Evolutionary conservation across 2,888 invertebrate species (phyloP), one percentile per base, ranked within the genome.

Genomic region (Acanthacorydalis orientalis): DNA sequence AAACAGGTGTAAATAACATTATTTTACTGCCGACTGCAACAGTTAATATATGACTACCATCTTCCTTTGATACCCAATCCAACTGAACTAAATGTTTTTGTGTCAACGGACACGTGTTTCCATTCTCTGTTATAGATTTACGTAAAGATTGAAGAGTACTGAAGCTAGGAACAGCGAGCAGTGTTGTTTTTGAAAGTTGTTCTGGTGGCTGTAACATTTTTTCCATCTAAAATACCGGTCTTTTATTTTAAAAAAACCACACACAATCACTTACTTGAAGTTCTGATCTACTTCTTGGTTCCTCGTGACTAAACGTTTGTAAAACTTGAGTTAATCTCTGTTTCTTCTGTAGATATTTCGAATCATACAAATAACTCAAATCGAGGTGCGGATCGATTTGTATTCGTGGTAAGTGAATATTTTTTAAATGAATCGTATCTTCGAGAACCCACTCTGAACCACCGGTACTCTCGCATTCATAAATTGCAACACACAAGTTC

Each of bases 41-140:
- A 0, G 98, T 97, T 37, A 98, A 67, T 56, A 98, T 90, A 63
- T 98, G 97, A 0, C 93, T 91, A 1, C 98, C 98, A 62, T 99
- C 97, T 65, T 99, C 98, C 56, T 96, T 93, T 0, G 96, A 95
- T 10, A 97, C 96, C 98, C 98, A 98, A 68, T 98, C 98, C 37
- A 97, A 68, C 60, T 95, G 95, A 1, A 96, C 93, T 31, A 93
- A 70, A 65, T 91, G 90, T 64, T 91, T 91, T 61, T 91, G 91
- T 0, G 89, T 89, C 35, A 91, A 64, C 0, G 89, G 88, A 57
- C 89, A 90, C 0, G 89, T 89, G 62, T 90, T 91, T 4, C 90
- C 91, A 61, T 89, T 87, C 64, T 91, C 90, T 56, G 87, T 86
- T 38, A 91, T 90, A 40, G 88, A 87, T 62, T 84, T 87, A 49